Conservation (phyloP, 2,797 vertebrate species). For the Syncerus caffer region DNA sequence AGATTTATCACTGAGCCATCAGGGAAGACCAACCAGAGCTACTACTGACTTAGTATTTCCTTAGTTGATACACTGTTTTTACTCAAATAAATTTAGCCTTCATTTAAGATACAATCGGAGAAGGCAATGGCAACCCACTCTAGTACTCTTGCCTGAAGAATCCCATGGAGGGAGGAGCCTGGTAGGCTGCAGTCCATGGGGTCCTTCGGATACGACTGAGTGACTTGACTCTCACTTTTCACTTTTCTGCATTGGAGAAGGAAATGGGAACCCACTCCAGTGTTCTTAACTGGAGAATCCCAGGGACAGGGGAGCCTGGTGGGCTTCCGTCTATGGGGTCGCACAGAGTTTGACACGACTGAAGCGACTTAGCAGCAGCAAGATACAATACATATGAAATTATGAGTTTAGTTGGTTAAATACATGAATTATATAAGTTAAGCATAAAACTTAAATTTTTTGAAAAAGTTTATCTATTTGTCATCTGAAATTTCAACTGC, state of each 20-base stretch:
- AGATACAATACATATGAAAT: neutral
- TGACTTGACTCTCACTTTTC: too few relatives aligned
- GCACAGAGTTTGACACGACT: fast-evolving
- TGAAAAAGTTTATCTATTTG: neutral
- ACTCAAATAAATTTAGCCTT: constrained; percentile 15
- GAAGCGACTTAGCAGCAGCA: neutral
- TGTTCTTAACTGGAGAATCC: too few relatives aligned
- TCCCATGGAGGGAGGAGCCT: too few relatives aligned
- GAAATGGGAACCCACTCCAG: too few relatives aligned
- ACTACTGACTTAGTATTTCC: neutral
- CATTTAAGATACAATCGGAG: neutral
- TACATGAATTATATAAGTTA: neutral
- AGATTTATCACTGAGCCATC: neutral
- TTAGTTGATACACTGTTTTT: neutral
- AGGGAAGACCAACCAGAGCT: neutral
- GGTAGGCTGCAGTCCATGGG: too few relatives aligned
- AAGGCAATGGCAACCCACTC: too few relatives aligned
- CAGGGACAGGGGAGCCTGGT: too few relatives aligned
- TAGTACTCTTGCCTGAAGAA: too few relatives aligned
- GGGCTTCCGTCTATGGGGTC: too few relatives aligned
- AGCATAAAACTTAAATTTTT: neutral
- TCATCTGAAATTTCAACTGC: neutral
- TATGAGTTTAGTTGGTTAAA: neutral
- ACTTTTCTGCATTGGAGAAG: too few relatives aligned
- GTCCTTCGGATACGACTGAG: fast-evolving